phyloP scores from a whole-genome alignment of 1,140 invertebrate genomes.

The Theocolax elegans region DNA sequence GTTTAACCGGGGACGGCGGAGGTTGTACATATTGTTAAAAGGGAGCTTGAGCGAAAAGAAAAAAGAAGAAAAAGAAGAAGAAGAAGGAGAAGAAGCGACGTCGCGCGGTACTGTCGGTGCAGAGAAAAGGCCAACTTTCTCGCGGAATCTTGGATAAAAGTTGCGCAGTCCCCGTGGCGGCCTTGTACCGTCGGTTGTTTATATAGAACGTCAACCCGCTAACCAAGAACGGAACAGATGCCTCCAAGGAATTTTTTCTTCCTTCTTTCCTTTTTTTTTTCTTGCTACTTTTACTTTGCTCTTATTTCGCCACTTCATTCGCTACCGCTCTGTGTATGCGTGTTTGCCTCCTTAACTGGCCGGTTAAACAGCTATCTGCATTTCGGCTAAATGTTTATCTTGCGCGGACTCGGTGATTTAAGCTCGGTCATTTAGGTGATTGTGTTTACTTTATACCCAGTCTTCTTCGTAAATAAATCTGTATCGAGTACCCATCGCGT shows the following conservation, averaged over 20 bases:
- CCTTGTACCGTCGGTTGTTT: neutral
- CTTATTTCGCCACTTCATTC: too few relatives aligned
- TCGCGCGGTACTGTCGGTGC: neutral
- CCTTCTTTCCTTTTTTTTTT: neutral
- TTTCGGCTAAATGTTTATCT: neutral
- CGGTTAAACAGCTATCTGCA: slow-evolving; percentile 5
- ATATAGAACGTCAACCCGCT: neutral
- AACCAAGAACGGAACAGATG: neutral
- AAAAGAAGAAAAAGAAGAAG: neutral
- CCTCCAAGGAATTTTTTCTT: neutral
- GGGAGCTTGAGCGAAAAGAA: too few relatives aligned
- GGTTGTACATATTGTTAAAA: slow-evolving; percentile 1
- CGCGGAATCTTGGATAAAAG: neutral
- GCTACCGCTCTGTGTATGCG: too few relatives aligned
- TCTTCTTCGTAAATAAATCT: too few relatives aligned
- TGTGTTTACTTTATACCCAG: neutral
- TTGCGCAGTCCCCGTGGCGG: too few relatives aligned
- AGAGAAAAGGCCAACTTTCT: neutral
- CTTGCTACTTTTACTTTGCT: too few relatives aligned
- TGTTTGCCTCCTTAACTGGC: slow-evolving; percentile 3
- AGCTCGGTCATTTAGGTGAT: neutral
- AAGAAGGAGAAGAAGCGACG: neutral
- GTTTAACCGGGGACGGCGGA: neutral
- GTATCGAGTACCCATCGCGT: too few relatives aligned
- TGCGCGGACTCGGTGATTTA: neutral